Percentiles rank a stretch among this genome's conserved stretches.
These are phyloP conservation scores for Cardinalis cardinalis DNA, from an alignment of 2,113 vertebrate genomes.

Conservation along the genomic window DNA sequence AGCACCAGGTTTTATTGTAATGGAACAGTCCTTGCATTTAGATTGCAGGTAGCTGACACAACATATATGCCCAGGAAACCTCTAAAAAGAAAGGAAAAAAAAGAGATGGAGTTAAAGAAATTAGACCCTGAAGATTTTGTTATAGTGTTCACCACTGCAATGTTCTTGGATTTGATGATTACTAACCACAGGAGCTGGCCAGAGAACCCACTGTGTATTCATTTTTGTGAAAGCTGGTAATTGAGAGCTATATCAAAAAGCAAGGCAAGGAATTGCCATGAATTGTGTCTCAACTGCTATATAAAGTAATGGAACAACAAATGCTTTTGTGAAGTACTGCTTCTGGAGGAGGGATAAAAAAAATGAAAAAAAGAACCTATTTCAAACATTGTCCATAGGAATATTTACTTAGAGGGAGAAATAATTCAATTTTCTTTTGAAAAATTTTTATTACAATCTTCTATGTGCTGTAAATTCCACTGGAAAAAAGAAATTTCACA, in stretches of 20 bases:
- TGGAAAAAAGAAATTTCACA: background rate
- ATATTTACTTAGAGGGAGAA: background rate
- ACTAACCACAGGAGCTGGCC: background rate
- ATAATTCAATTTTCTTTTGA: background rate
- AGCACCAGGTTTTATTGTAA: background rate
- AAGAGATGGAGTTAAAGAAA: background rate
- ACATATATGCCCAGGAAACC: background rate
- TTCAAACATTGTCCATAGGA: background rate
- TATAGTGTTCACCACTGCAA: background rate
- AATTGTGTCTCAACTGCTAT: background rate
- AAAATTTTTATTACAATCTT: background rate
- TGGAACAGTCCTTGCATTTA: background rate
- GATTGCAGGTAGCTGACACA: background rate
- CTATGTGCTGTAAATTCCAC: rapidly evolving
- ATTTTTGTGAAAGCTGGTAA: background rate
- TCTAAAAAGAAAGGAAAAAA: too few relatives aligned
- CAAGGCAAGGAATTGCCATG: background rate
- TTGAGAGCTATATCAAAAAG: background rate
- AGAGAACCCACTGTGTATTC: background rate
- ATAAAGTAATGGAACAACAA: background rate
- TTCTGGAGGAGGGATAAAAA: background rate
- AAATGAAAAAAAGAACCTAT: rapidly evolving
- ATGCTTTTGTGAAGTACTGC: background rate
- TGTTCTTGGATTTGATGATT: background rate
- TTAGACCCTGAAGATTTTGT: background rate